Evolutionary conservation across 1,140 invertebrate species (phyloP), one percentile per base, ranked within the genome.

Genomic region (Cepaea nemoralis): DNA sequence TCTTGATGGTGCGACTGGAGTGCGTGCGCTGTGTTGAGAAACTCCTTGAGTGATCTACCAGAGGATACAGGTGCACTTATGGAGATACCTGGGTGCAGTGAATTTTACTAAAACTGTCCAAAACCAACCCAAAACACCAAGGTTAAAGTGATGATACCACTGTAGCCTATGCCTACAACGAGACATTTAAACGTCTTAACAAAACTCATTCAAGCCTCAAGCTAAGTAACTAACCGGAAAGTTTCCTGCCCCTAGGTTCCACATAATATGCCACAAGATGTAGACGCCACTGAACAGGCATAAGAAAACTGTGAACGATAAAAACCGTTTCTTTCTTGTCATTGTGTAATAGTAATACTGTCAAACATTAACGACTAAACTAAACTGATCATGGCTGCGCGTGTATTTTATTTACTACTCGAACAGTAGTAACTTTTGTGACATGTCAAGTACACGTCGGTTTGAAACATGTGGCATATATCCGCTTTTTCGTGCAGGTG

Each of bases 261-360:
- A 48, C 31, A 45, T 33, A 8, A 75, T 8, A 22, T 75, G 42
- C 73, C 73, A 75, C 14, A 75, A 75, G 2, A 75, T 75, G 37
- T 42, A 19, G 42, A 55, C 45, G 45, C 73, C 16, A 45, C 40
- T 48, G 31, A 75, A 27, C 6, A 75, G 45, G 24, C 24, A 45
- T 55, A 14, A 55, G 0, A 40, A 33, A 35, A 70, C 67, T 5
- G 35, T 6, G 67, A 70, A 24, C 27, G n/a, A 16, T 2, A 70
- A 35, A 40, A n/a, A 70, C 67, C 5, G 33, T 16, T 70, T 74
- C 42, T 40, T 74, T n/a, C 42, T 40, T 40, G 22, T 74, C 67
- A 69, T 69, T 69, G 19, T 24, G 5, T 24, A 14, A 55, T 14
- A 6, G n/a, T 19, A 10, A 63, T 31, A 19, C 33, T 55, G 35